These are phyloP conservation scores for Drosophila limbata DNA, from an alignment of 2,888 invertebrate species.

Conservation along the genomic window DNA sequence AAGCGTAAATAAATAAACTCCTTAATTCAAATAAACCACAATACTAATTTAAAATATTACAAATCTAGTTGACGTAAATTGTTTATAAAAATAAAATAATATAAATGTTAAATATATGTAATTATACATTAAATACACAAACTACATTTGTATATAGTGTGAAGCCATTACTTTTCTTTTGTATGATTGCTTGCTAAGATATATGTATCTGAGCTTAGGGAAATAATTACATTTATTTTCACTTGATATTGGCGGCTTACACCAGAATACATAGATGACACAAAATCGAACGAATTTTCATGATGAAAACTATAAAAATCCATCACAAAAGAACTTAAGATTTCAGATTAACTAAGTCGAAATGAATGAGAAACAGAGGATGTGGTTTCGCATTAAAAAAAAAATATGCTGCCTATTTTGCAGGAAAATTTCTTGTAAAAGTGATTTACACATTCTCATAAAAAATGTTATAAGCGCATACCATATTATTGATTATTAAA, in stretches of 20 bases:
- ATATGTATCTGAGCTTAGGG: too few relatives aligned
- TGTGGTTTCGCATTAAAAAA: background rate
- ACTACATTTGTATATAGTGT: too few relatives aligned
- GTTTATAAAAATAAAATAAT: slow-evolving; percentile 9
- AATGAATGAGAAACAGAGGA: background rate
- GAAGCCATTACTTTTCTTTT: too few relatives aligned
- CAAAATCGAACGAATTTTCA: too few relatives aligned
- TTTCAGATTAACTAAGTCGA: too few relatives aligned
- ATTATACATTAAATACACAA: background rate
- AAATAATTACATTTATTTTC: too few relatives aligned
- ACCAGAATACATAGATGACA: too few relatives aligned
- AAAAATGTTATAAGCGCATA: background rate
- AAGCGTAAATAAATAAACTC: background rate
- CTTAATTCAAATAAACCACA: slow-evolving; percentile 4
- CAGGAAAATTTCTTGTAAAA: background rate
- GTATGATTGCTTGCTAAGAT: too few relatives aligned
- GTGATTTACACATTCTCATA: background rate
- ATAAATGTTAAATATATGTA: slow-evolving; percentile 2
- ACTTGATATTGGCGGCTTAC: too few relatives aligned
- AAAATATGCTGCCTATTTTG: background rate
- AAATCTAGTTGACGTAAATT: slow-evolving; percentile 7
- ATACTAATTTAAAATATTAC: background rate
- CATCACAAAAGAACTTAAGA: too few relatives aligned
- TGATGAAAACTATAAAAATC: too few relatives aligned
- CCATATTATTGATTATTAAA: background rate